Evolutionary conservation across 2,888 invertebrate genomes (phyloP).

Genomic region (Pemphredon lugubris): DNA sequence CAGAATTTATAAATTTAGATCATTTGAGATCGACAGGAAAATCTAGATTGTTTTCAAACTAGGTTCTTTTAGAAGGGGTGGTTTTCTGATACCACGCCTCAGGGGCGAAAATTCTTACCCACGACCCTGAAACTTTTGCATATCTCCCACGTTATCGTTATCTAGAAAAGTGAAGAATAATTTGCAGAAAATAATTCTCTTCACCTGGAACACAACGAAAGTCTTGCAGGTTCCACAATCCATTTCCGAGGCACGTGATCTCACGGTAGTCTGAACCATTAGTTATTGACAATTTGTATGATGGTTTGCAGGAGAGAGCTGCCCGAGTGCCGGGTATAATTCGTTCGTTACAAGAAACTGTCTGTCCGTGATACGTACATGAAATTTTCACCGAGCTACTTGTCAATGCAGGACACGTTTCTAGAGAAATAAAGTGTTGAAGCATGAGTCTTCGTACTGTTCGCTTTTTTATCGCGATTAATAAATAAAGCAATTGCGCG

Average conservation of each 20-base stretch:
- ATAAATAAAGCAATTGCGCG: not conserved
- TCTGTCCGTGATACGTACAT: slow-evolving; percentile 57
- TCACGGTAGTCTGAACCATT: slow-evolving; percentile 68
- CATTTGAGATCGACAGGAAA: no score
- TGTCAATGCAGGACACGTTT: slow-evolving; percentile 60
- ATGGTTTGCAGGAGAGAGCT: slow-evolving; percentile 65
- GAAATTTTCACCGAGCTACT: slow-evolving; percentile 63
- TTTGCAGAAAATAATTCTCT: not conserved
- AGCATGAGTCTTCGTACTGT: not conserved
- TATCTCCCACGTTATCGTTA: not conserved
- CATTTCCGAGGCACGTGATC: slow-evolving; percentile 61
- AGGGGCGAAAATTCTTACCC: no score
- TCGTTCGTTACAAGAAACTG: slow-evolving; percentile 62
- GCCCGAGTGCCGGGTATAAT: slow-evolving; percentile 66
- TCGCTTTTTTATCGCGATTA: not conserved
- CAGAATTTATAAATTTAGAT: no score
- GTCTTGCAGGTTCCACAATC: slow-evolving; percentile 62
- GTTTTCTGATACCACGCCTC: no score
- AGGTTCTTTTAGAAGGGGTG: no score
- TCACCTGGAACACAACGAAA: slow-evolving; percentile 68
- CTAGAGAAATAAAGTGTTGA: slow-evolving; percentile 37
- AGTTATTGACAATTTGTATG: slow-evolving; percentile 64
- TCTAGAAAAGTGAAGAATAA: not conserved
- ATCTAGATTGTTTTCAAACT: no score
- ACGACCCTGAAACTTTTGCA: no score